A percentile compares a stretch with the other conserved stretches of the same genome.
These are phyloP conservation scores for Tortrix viridana DNA, from an alignment of 2,888 invertebrate species.

Conservation along the genomic window DNA sequence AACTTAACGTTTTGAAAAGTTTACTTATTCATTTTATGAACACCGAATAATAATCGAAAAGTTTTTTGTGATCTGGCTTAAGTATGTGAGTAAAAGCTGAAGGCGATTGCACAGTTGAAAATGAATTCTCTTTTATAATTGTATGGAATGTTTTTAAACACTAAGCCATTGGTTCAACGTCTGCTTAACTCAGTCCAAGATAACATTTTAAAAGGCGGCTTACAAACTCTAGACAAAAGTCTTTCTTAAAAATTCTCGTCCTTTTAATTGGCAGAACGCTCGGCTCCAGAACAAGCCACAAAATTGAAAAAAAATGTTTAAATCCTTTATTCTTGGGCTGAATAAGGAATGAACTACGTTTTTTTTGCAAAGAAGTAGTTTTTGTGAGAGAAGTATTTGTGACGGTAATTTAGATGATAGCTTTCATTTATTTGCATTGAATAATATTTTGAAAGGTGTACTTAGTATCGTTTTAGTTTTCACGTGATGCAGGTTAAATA, in stretches of 20 bases:
- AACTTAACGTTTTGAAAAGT: too few species aligned
- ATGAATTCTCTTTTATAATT: too few species aligned
- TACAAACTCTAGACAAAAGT: slow-evolving; percentile 25
- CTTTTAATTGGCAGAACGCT: slow-evolving; percentile 27
- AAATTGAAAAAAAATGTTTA: slow-evolving; percentile 31
- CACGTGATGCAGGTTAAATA: not conserved
- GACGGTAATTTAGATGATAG: slow-evolving; percentile 3
- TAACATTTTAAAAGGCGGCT: slow-evolving; percentile 18
- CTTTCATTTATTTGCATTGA: too few species aligned
- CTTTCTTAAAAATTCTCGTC: slow-evolving; percentile 18
- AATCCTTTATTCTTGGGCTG: slow-evolving; percentile 20
- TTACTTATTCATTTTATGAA: too few species aligned
- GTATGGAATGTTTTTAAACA: too few species aligned
- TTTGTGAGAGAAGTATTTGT: slow-evolving; percentile 16
- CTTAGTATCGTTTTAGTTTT: slow-evolving; percentile 2
- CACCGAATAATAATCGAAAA: too few species aligned
- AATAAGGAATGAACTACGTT: slow-evolving; percentile 13
- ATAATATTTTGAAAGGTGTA: too few species aligned
- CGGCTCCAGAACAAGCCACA: slow-evolving; percentile 26
- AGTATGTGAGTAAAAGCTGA: too few species aligned
- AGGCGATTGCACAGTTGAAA: too few species aligned
- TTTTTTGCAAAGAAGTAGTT: slow-evolving; percentile 24
- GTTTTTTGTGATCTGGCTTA: too few species aligned
- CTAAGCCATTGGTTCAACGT: not conserved
- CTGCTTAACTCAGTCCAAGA: not conserved